A percentile compares a stretch with the other conserved stretches of the same genome.
Evolutionary conservation across 2,888 invertebrate genomes (phyloP).

Genomic region (Dasysyrphus tricinctus): DNA sequence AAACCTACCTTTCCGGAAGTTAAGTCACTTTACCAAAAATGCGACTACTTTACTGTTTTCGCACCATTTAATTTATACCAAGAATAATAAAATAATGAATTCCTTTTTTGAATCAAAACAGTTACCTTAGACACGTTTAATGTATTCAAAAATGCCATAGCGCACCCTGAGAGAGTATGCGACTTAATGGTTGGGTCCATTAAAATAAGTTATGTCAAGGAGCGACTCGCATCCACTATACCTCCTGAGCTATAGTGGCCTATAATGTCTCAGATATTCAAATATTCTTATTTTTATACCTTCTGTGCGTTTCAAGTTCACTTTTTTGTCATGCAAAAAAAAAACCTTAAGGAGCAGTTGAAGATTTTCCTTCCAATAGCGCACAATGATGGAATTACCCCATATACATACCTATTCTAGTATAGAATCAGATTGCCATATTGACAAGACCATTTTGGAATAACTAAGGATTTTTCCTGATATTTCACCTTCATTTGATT

Average conservation of each 20-base stretch:
- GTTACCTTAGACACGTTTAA: slow-evolving; percentile 16
- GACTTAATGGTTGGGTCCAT: slow-evolving; percentile 69
- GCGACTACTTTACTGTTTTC: slow-evolving; percentile 23
- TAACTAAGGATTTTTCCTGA: slow-evolving; percentile 55
- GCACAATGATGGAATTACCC: background rate
- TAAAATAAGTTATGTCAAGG: slow-evolving; percentile 74
- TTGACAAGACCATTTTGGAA: slow-evolving; percentile 66
- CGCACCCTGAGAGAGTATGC: slow-evolving; percentile 42
- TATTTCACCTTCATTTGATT: slow-evolving; percentile 72
- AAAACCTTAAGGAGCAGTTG: slow-evolving; percentile 6
- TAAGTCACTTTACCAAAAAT: slow-evolving; percentile 10
- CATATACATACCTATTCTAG: background rate
- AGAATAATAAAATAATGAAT: slow-evolving; percentile 70
- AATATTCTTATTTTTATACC: slow-evolving; percentile 28
- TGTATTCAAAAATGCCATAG: slow-evolving; percentile 56
- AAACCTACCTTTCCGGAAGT: background rate
- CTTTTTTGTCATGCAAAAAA: background rate
- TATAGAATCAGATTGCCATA: slow-evolving; percentile 33
- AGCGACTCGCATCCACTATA: slow-evolving; percentile 60
- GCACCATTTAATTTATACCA: slow-evolving; percentile 45
- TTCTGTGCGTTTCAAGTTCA: background rate
- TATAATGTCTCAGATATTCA: slow-evolving; percentile 72
- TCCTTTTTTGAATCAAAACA: slow-evolving; percentile 57
- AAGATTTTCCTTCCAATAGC: background rate
- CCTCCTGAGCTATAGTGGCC: slow-evolving; percentile 52